Evolutionary conservation across 2,888 invertebrate genomes (phyloP).

Genomic region (Macropis europaea): DNA sequence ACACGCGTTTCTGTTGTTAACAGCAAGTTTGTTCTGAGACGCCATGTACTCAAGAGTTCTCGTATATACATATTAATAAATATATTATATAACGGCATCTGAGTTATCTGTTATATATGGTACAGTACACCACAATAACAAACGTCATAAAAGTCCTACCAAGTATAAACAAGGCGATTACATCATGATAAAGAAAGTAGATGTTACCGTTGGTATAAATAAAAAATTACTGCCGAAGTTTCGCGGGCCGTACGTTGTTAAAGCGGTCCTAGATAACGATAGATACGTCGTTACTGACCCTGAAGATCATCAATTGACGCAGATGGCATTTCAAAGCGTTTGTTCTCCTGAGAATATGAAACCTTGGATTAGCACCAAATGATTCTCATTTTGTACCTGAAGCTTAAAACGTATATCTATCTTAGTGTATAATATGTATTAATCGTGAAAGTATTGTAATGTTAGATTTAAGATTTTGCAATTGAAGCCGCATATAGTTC

Average conservation of each 20-base stretch:
- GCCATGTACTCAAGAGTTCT: too few relatives aligned
- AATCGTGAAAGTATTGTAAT: neutral
- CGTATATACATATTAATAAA: too few relatives aligned
- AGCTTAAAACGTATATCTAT: too few relatives aligned
- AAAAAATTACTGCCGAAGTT: conserved; percentile 16
- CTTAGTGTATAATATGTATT: neutral
- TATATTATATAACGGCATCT: too few relatives aligned
- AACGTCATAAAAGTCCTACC: conserved; percentile 1
- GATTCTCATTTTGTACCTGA: neutral
- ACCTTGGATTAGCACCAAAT: neutral
- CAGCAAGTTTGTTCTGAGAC: too few relatives aligned
- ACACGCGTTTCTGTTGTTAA: too few relatives aligned
- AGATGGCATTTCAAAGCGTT: conserved; percentile 2
- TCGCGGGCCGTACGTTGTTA: conserved; percentile 19
- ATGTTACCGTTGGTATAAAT: conserved; percentile 3
- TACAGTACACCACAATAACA: conserved; percentile 9
- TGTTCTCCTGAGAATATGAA: conserved; percentile 5
- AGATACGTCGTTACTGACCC: conserved; percentile 14
- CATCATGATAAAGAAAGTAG: conserved; percentile 17
- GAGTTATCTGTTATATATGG: too few relatives aligned
- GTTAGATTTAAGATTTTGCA: too few relatives aligned
- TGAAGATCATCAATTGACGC: conserved; percentile 2
- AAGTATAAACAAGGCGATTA: conserved; percentile 3
- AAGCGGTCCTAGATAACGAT: neutral
- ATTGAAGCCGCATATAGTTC: too few relatives aligned